Conservation (phyloP, 2,797 vertebrate genomes). For the Pantherophis alleghaniensis region DNA sequence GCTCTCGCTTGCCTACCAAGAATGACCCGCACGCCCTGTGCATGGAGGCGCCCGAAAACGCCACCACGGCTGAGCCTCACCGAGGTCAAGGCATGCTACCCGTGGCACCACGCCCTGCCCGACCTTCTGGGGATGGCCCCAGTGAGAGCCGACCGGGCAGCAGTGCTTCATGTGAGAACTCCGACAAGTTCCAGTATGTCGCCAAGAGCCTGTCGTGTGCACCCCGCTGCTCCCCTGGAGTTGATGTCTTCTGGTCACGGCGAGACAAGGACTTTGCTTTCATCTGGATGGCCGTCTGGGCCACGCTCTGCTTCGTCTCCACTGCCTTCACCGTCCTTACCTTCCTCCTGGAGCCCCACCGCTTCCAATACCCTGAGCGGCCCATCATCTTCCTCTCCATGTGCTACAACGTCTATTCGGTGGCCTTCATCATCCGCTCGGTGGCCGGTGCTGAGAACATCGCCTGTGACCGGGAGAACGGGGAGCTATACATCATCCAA, state of each 20-base stretch:
- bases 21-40: slow-evolving; percentile 96
- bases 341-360: slow-evolving; percentile 93
- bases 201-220: slow-evolving; percentile 92
- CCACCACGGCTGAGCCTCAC: slow-evolving; percentile 59
- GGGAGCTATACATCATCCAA: slow-evolving; percentile 92
- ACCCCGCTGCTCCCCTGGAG: slow-evolving; percentile 85
- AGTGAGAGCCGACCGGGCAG: neutral
- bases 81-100: slow-evolving; percentile 88
- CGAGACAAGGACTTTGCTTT: slow-evolving; percentile 97
- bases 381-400: slow-evolving; percentile 99
- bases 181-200: slow-evolving; percentile 95
- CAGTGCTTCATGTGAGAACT: neutral
- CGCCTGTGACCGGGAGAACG: slow-evolving; percentile 91
- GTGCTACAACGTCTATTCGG: slow-evolving; percentile 97
- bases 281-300: slow-evolving; percentile 97
- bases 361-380: slow-evolving; percentile 97
- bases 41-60: slow-evolving; percentile 97
- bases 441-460: slow-evolving; percentile 93
- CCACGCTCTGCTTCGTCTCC: slow-evolving; percentile 92
- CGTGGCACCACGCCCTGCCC: slow-evolving; percentile 73
- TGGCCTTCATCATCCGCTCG: slow-evolving; percentile 94
- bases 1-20: slow-evolving; percentile 88
- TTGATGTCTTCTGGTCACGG: slow-evolving; percentile 95
- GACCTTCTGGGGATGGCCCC: slow-evolving; percentile 57
- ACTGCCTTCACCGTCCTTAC: slow-evolving; percentile 97